A percentile compares a stretch with the other conserved stretches of the same genome.
These are phyloP conservation scores for Periophthalmus modestus DNA, from an alignment of 2,113 vertebrate genomes.

Conservation along the genomic window DNA sequence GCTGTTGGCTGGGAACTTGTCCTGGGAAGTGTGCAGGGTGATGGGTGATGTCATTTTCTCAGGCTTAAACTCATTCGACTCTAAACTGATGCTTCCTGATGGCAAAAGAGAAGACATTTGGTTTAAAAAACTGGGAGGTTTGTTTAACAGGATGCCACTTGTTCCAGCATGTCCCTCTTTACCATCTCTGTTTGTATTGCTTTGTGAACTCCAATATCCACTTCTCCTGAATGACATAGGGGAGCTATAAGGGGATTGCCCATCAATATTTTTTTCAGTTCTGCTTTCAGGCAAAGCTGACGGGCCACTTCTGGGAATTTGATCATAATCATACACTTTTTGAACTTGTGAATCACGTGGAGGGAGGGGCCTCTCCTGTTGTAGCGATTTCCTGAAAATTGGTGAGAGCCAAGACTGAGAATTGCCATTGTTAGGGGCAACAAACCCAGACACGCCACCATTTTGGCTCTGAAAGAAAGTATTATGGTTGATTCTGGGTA, in stretches of 20 bases:
- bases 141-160: constrained; percentile 13
- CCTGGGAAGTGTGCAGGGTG: constrained; percentile 10
- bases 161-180: constrained; percentile 17
- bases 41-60: constrained; percentile 14
- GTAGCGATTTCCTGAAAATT: constrained; percentile 22
- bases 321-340: neutral
- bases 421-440: neutral
- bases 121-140: constrained; percentile 5
- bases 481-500: neutral
- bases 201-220: constrained; percentile 3
- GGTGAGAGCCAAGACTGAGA: neutral
- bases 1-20: neutral
- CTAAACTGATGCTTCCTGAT: neutral
- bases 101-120: neutral
- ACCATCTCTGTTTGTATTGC: neutral
- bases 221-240: constrained; percentile 6
- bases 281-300: neutral
- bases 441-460: neutral
- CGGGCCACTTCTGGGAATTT: neutral
- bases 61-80: constrained; percentile 10
- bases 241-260: constrained; percentile 3
- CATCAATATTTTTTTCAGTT: neutral
- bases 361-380: neutral
- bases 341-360: constrained; percentile 7
- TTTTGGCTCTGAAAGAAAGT: neutral